Percentiles rank a stretch among this genome's conserved stretches.
Conservation (phyloP, 2,888 invertebrate genomes). For the Caprella mutica region DNA sequence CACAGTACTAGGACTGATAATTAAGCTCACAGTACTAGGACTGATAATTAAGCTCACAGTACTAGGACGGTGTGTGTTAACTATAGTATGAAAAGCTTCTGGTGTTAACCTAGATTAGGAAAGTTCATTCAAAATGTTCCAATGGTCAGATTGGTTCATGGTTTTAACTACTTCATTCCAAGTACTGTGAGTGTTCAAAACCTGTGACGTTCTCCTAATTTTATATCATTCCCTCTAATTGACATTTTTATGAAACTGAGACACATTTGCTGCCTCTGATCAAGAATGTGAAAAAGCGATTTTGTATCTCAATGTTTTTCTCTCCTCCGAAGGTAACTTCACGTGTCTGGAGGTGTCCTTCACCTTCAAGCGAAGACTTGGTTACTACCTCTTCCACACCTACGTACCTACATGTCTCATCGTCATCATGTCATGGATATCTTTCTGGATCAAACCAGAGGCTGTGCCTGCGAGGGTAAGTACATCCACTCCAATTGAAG, state of each 20-base stretch:
- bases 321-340: conserved; percentile 59
- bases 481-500: too few species aligned
- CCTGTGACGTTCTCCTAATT: too few species aligned
- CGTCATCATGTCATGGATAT: conserved; percentile 67
- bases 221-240: neutral
- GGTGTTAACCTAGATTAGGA: too few species aligned
- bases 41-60: too few species aligned
- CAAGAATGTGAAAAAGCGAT: neutral
- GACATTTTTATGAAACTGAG: neutral
- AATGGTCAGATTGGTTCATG: too few species aligned
- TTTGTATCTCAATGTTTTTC: conserved; percentile 3
- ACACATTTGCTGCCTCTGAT: neutral
- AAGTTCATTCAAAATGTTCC: too few species aligned
- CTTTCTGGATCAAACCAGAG: conserved; percentile 31
- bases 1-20: too few species aligned
- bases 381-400: conserved; percentile 85
- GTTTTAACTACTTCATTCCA: too few species aligned
- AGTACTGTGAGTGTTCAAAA: too few species aligned
- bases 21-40: too few species aligned
- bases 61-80: too few species aligned
- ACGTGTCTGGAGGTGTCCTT: conserved; percentile 84
- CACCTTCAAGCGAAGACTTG: conserved; percentile 72
- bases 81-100: too few species aligned
- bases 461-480: conserved; percentile 34
- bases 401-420: conserved; percentile 88